Conservation (phyloP, 2,113 vertebrate species). For the Electrona antarctica region DNA sequence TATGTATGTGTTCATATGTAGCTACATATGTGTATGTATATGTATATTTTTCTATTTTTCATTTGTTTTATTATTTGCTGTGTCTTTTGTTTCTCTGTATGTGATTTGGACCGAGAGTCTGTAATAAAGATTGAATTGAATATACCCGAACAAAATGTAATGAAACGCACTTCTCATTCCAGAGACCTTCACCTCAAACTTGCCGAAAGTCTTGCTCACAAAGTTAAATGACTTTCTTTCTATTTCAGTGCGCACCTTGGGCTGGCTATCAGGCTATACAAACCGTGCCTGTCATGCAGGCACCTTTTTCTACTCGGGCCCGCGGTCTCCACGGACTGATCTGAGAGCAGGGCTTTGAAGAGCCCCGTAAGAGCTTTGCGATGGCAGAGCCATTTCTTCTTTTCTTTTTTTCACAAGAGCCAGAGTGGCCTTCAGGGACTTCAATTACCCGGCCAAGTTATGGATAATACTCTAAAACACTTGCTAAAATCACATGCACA, state of each 20-base stretch:
- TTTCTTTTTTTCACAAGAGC: constrained; percentile 43
- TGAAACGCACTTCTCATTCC: constrained; percentile 17
- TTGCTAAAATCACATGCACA: constrained; percentile 31
- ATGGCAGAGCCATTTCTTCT: constrained; percentile 52
- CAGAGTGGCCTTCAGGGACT: constrained; percentile 57
- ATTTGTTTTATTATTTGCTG: too few relatives aligned
- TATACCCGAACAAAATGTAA: constrained; percentile 11
- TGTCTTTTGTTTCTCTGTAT: too few relatives aligned
- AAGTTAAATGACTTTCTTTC: constrained; percentile 16
- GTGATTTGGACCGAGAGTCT: not conserved
- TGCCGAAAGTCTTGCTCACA: constrained; percentile 10
- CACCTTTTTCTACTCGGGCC: constrained; percentile 57
- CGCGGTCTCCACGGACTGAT: constrained; percentile 53
- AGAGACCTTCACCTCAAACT: constrained; percentile 12
- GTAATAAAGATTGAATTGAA: constrained; percentile 15
- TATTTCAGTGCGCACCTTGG: constrained; percentile 30
- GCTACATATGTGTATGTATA: too few relatives aligned
- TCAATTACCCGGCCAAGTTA: constrained; percentile 53
- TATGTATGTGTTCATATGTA: too few relatives aligned
- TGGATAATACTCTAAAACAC: constrained; percentile 54
- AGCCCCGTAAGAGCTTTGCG: constrained; percentile 69
- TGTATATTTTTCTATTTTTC: too few relatives aligned
- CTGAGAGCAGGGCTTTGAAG: constrained; percentile 61
- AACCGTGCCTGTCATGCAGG: constrained; percentile 26
- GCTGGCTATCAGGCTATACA: constrained; percentile 31